phyloP scores from a whole-genome alignment of 2,888 invertebrate genomes.

The Sialis lutaria region DNA sequence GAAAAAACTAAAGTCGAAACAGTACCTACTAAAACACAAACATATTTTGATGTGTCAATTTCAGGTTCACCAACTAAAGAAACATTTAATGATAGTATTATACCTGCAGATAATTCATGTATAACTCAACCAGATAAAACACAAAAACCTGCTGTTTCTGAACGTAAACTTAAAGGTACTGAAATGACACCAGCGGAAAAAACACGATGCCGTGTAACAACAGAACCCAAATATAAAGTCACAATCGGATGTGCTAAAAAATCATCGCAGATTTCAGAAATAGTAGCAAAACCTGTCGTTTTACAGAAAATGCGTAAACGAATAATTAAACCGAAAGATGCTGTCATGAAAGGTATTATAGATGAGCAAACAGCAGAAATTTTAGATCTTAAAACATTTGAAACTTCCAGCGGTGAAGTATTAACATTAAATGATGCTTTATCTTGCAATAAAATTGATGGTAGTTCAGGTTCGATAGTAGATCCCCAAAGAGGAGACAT shows the following conservation, averaged over 20 bases:
- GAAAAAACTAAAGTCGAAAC: neutral
- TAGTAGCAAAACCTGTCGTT: constrained; percentile 48
- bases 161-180: constrained; percentile 21
- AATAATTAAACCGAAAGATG: constrained; percentile 57
- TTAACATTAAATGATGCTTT: constrained; percentile 64
- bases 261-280: constrained; percentile 33
- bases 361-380: constrained; percentile 58
- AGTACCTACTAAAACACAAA: constrained; percentile 12
- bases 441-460: constrained; percentile 48
- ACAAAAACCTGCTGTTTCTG: constrained; percentile 35
- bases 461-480: constrained; percentile 55
- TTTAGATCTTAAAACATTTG: constrained; percentile 41
- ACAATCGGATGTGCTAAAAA: constrained; percentile 42
- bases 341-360: constrained; percentile 59
- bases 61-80: constrained; percentile 30
- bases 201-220: constrained; percentile 34
- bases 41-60: constrained; percentile 21
- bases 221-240: constrained; percentile 49
- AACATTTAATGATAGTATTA: constrained; percentile 23
- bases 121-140: constrained; percentile 8
- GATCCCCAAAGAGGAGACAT: constrained; percentile 72
- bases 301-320: constrained; percentile 65
- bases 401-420: constrained; percentile 36
- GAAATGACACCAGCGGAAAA: constrained; percentile 35
- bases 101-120: constrained; percentile 11